These are phyloP conservation scores for Eleginops maclovinus DNA, from an alignment of 2,113 vertebrate genomes.

Conservation along the genomic window DNA sequence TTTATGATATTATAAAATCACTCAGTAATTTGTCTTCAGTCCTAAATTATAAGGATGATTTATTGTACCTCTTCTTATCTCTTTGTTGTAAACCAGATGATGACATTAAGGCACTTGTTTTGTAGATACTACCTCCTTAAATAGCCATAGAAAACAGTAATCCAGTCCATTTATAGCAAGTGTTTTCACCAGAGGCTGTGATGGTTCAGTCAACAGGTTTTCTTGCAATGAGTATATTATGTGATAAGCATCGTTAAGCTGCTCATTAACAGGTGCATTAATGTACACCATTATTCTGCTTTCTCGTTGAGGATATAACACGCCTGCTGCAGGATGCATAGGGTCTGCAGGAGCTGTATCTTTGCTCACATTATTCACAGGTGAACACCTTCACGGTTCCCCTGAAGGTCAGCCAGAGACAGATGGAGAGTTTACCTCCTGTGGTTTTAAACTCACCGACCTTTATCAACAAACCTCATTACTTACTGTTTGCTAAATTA, in stretches of 20 bases:
- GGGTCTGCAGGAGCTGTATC: neutral
- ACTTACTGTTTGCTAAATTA: neutral
- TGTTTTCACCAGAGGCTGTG: neutral
- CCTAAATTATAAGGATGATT: neutral
- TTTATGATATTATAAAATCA: neutral
- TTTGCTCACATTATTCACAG: constrained; percentile 16
- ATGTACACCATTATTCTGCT: neutral
- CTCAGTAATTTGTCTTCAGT: neutral
- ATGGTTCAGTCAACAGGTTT: neutral
- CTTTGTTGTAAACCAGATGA: neutral
- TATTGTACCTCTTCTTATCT: neutral
- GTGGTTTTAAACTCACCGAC: constrained; percentile 28
- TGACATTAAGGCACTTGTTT: neutral
- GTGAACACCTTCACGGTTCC: constrained; percentile 12
- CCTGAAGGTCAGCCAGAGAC: constrained; percentile 46
- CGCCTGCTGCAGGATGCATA: neutral
- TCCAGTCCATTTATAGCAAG: neutral
- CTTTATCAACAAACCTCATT: constrained; percentile 18
- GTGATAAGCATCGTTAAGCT: neutral
- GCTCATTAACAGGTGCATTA: neutral
- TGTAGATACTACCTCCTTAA: neutral
- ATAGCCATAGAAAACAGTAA: constrained; percentile 6
- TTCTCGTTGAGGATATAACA: neutral
- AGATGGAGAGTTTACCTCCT: constrained; percentile 42
- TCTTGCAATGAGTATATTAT: neutral